Evolutionary conservation across 2,113 vertebrate genomes (phyloP).

Genomic region (Hydrochoerus hydrochaeris): DNA sequence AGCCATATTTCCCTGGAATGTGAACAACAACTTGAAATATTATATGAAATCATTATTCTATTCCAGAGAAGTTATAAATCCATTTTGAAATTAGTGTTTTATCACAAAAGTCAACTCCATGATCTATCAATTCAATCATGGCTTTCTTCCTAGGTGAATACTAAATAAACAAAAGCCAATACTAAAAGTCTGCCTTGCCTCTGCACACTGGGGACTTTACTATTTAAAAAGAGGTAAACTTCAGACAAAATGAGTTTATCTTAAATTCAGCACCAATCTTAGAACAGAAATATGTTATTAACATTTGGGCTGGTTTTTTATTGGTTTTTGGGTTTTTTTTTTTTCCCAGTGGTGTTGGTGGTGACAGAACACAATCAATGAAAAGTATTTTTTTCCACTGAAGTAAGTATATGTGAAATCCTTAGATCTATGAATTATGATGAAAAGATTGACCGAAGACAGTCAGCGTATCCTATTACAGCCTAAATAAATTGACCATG

Average conservation of each 20-base stretch:
- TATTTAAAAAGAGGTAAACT: not conserved
- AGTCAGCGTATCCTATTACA: not conserved
- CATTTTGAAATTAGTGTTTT: conserved; percentile 35
- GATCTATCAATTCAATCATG: not conserved
- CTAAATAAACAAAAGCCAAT: not conserved
- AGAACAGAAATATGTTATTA: not conserved
- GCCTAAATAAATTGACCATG: not conserved
- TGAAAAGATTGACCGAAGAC: not conserved
- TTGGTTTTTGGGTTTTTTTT: not conserved
- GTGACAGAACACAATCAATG: not conserved
- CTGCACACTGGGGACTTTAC: not conserved
- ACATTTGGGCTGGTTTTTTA: not conserved
- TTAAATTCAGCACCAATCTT: not conserved
- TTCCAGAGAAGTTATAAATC: not conserved
- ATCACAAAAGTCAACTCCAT: conserved; percentile 34
- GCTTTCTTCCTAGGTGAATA: not conserved
- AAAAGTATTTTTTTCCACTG: not conserved
- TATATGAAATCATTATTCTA: not conserved
- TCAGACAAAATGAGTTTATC: not conserved
- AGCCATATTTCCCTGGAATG: conserved; percentile 69
- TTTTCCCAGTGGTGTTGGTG: not conserved
- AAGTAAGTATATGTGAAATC: not conserved
- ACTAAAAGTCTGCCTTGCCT: not conserved
- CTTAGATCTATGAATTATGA: not conserved
- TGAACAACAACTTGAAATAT: conserved; percentile 61